phyloP scores from a whole-genome alignment of 2,888 invertebrate genomes.

The Chaetoderma sp. region DNA sequence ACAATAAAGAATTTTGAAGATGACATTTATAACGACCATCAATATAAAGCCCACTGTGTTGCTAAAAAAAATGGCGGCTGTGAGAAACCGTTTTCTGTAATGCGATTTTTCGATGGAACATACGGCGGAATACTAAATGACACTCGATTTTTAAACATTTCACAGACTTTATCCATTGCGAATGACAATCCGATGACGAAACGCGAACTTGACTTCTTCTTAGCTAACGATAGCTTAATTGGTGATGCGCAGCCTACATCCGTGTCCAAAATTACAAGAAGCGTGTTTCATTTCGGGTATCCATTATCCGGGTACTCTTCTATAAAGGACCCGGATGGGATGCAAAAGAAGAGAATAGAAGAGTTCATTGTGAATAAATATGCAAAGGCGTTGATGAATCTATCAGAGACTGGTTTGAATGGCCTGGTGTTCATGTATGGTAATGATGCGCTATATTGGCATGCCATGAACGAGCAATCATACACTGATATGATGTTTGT shows the following conservation, averaged over 20 bases:
- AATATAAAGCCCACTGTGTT: too few relatives aligned
- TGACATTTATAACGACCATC: constrained; percentile 1
- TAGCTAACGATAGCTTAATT: constrained; percentile 11
- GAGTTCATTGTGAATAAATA: background rate
- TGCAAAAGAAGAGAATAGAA: background rate
- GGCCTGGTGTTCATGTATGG: constrained; percentile 10
- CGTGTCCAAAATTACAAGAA: constrained; percentile 1
- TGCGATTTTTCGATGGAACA: constrained; percentile 24
- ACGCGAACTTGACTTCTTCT: constrained; percentile 5
- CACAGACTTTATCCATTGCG: background rate
- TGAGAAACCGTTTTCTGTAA: constrained; percentile 8
- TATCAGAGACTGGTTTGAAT: background rate
- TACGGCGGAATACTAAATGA: constrained; percentile 12
- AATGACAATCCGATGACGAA: background rate
- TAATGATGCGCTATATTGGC: constrained; percentile 2
- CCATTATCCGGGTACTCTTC: background rate
- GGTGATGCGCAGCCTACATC: background rate
- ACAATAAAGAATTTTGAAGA: constrained; percentile 7
- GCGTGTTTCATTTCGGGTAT: background rate
- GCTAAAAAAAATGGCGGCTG: background rate
- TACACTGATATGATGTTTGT: constrained; percentile 7
- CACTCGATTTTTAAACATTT: constrained; percentile 14
- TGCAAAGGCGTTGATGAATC: background rate
- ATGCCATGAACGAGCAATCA: constrained; percentile 1
- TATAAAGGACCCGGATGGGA: background rate